These are phyloP conservation scores for Rhogogaster chlorosoma DNA, from an alignment of 2,888 invertebrate genomes.

Conservation along the genomic window DNA sequence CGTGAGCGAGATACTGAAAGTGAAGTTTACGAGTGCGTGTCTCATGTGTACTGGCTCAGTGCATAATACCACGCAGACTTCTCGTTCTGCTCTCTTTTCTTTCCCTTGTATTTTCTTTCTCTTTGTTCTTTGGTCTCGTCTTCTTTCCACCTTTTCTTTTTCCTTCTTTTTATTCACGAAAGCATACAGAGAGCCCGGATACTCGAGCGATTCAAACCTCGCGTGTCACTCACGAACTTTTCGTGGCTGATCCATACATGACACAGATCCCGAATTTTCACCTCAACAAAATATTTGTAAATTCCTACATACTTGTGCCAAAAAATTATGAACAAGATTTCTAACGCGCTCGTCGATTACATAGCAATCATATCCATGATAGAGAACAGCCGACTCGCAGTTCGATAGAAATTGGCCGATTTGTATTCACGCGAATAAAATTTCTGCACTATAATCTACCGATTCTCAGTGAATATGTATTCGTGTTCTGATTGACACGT, in stretches of 20 bases:
- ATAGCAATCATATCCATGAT: neutral
- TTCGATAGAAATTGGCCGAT: neutral
- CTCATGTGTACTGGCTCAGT: conserved; percentile 9
- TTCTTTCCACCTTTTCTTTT: neutral
- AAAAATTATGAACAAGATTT: neutral
- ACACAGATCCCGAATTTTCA: conserved; percentile 14
- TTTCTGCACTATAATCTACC: neutral
- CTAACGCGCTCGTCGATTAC: neutral
- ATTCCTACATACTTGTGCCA: neutral
- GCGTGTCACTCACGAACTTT: neutral
- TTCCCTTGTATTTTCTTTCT: neutral
- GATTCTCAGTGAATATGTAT: neutral
- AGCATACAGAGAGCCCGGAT: neutral
- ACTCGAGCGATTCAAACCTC: neutral
- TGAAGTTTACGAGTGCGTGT: conserved; percentile 41
- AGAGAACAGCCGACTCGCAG: neutral
- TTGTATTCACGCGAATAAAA: neutral
- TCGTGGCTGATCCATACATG: neutral
- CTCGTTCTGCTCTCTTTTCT: conserved; percentile 12
- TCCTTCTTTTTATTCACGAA: neutral
- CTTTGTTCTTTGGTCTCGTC: neutral
- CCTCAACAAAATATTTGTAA: neutral
- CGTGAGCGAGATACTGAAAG: conserved; percentile 17
- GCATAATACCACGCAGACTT: neutral
- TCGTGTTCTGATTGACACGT: neutral